Conservation (phyloP, 1,140 invertebrate genomes). For the Cyclina sinensis region DNA sequence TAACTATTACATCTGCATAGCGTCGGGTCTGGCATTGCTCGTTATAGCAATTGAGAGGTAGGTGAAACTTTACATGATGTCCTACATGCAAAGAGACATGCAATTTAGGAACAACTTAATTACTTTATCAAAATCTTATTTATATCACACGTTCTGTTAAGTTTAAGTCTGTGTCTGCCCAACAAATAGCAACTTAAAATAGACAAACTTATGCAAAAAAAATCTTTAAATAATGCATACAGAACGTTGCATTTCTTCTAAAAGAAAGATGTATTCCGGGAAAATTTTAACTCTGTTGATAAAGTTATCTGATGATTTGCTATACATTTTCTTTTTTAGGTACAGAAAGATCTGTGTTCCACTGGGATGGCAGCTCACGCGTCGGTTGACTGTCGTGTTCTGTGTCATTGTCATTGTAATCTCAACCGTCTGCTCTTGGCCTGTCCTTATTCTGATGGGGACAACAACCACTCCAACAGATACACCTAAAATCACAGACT, state of each 20-base stretch:
- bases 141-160: too few species aligned
- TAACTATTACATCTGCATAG: constrained; percentile 62
- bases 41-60: constrained; percentile 59
- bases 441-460: background rate
- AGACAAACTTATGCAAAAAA: too few species aligned
- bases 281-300: too few species aligned
- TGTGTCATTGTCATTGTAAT: background rate
- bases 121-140: too few species aligned
- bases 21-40: constrained; percentile 66
- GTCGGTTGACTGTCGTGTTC: background rate
- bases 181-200: too few species aligned
- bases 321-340: background rate
- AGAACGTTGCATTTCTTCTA: too few species aligned
- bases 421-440: background rate
- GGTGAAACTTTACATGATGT: background rate
- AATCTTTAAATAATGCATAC: too few species aligned
- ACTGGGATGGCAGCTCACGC: background rate
- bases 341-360: constrained; percentile 16
- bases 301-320: too few species aligned
- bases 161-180: too few species aligned
- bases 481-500: background rate
- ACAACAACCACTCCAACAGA: background rate
- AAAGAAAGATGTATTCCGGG: too few species aligned
- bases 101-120: too few species aligned
- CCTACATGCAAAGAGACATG: too few species aligned